phyloP scores from a whole-genome alignment of 2,888 invertebrate species.

The Drosophila siamana region DNA sequence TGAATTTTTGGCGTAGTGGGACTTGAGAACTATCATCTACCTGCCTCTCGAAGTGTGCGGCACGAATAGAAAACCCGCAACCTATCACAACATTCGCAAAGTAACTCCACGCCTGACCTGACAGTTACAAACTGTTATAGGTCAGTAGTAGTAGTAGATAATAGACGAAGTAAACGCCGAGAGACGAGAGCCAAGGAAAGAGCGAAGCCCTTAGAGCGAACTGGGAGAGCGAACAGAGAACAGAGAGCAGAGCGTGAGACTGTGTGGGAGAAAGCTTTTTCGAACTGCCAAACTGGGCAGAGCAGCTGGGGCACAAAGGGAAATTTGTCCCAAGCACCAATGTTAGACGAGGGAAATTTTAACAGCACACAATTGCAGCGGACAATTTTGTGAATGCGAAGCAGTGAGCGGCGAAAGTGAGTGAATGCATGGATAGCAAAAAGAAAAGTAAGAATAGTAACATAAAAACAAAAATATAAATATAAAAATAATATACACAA shows the following conservation, averaged over 20 bases:
- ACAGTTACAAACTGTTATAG: constrained; percentile 66
- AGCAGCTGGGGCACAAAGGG: neutral
- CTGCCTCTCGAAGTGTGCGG: constrained; percentile 44
- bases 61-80: constrained; percentile 55
- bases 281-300: constrained; percentile 1
- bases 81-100: constrained; percentile 74
- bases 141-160: constrained; percentile 71
- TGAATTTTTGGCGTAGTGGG: constrained; percentile 29
- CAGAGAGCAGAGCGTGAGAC: constrained; percentile 1
- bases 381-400: neutral
- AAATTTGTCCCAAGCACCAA: constrained; percentile 17
- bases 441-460: too few relatives aligned
- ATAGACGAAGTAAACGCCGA: constrained; percentile 30
- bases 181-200: constrained; percentile 1
- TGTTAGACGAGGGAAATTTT: constrained; percentile 15
- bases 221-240: constrained; percentile 10
- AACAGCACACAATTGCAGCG: constrained; percentile 5
- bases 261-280: constrained; percentile 23
- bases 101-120: constrained; percentile 62
- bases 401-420: neutral
- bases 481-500: too few relatives aligned
- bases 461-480: too few relatives aligned
- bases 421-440: too few relatives aligned
- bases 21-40: constrained; percentile 50
- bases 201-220: constrained; percentile 3